Evolutionary conservation across 1,140 invertebrate species (phyloP).

Genomic region (Cyclargus thomasi): DNA sequence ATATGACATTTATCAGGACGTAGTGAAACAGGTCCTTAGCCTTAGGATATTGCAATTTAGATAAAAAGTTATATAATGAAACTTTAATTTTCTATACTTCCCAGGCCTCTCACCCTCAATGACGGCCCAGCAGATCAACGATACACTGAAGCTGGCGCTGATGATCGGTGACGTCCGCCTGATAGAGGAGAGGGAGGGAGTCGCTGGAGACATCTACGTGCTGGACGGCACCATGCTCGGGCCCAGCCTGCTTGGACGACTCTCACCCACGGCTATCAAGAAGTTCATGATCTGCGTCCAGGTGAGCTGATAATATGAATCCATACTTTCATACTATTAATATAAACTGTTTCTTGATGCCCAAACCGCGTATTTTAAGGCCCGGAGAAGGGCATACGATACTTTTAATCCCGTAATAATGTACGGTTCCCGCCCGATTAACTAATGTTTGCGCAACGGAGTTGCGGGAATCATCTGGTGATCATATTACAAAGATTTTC

Average conservation of each 20-base stretch:
- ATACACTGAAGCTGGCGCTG: constrained; percentile 85
- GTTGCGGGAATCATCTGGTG: too few relatives aligned
- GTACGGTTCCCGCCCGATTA: too few relatives aligned
- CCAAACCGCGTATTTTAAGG: too few relatives aligned
- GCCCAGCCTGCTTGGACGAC: constrained; percentile 83
- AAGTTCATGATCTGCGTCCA: constrained; percentile 89
- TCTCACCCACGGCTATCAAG: constrained; percentile 84
- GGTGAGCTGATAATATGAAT: constrained; percentile 40
- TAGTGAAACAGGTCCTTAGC: too few relatives aligned
- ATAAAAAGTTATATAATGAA: too few relatives aligned
- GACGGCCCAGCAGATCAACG: constrained; percentile 68
- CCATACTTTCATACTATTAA: neutral
- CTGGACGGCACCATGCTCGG: constrained; percentile 85
- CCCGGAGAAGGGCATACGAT: too few relatives aligned
- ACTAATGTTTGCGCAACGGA: too few relatives aligned
- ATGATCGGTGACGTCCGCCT: constrained; percentile 90
- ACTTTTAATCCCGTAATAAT: too few relatives aligned
- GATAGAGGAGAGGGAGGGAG: constrained; percentile 83
- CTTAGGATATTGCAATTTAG: too few relatives aligned
- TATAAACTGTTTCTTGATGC: too few relatives aligned
- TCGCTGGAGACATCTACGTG: constrained; percentile 88
- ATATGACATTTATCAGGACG: too few relatives aligned
- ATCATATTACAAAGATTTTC: too few relatives aligned
- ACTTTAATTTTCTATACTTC: constrained; percentile 15
- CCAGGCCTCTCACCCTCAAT: constrained; percentile 58